A percentile compares a stretch with the other conserved stretches of the same genome.
Conservation (phyloP, 2,797 vertebrate species). For the Pangasius larnaudii region DNA sequence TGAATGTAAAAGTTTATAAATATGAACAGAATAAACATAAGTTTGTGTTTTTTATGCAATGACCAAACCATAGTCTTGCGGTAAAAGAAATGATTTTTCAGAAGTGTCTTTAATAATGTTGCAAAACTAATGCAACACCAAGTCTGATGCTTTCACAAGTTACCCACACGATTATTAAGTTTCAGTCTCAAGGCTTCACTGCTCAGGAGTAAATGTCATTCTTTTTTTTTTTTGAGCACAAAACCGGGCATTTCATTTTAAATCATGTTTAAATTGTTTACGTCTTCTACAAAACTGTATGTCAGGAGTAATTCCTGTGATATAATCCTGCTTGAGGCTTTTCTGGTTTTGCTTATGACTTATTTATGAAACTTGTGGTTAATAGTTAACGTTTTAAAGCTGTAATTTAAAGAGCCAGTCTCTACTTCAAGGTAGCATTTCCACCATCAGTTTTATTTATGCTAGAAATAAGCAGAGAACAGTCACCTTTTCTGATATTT, state of each 20-base stretch:
- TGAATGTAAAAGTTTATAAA: background rate
- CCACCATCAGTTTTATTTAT: background rate
- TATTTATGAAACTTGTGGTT: conserved; percentile 3
- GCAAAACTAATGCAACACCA: background rate
- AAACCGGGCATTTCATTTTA: background rate
- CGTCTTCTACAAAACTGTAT: background rate
- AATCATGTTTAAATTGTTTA: background rate
- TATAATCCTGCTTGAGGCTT: background rate
- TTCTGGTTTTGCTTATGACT: background rate
- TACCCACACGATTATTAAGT: background rate
- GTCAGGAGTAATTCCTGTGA: background rate
- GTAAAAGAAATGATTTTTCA: background rate
- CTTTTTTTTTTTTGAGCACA: background rate
- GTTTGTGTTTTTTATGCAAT: background rate
- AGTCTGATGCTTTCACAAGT: background rate
- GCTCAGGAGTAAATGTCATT: background rate
- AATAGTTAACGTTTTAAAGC: conserved; percentile 1
- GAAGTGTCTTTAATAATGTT: background rate
- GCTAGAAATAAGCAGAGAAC: conserved; percentile 4
- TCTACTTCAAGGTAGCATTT: conserved; percentile 9
- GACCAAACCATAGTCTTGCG: background rate
- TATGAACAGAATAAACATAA: background rate
- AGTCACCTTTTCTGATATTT: background rate
- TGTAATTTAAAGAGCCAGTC: background rate
- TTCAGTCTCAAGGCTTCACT: background rate